These are phyloP conservation scores for Drosophila sucinea DNA, from an alignment of 1,140 invertebrate genomes.

Conservation along the genomic window DNA sequence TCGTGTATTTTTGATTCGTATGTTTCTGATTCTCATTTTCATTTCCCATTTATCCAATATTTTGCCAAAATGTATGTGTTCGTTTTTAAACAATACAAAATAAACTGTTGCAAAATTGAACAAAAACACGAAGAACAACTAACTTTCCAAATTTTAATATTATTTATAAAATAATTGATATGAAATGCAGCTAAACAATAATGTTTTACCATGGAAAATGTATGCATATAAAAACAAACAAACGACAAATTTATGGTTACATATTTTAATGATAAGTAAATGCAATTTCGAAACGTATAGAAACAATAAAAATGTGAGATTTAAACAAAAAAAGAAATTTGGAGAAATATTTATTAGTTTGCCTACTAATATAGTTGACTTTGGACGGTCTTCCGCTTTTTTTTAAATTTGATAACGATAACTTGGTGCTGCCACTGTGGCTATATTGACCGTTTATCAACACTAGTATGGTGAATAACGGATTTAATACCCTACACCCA, in stretches of 20 bases:
- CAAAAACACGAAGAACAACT: conserved; percentile 32
- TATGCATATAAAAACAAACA: conserved; percentile 60
- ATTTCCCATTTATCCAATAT: conserved; percentile 26
- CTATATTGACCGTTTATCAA: background rate
- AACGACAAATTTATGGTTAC: conserved; percentile 54
- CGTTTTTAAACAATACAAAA: conserved; percentile 53
- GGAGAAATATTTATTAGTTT: background rate
- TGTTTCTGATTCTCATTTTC: conserved; percentile 17
- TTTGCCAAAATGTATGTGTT: conserved; percentile 77
- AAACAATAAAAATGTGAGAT: conserved; percentile 82
- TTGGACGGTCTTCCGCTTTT: background rate
- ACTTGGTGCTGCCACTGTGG: no score
- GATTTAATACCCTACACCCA: no score
- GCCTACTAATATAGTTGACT: no score
- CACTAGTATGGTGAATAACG: no score
- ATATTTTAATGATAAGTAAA: conserved; percentile 73
- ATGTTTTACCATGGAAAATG: conserved; percentile 56
- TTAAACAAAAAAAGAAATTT: conserved; percentile 54
- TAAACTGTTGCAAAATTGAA: conserved; percentile 52
- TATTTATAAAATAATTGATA: conserved; percentile 48
- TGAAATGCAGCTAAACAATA: conserved; percentile 50
- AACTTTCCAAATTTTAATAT: conserved; percentile 69
- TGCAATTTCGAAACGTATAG: conserved; percentile 80
- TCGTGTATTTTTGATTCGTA: conserved; percentile 23
- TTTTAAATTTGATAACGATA: no score